Percentiles rank a stretch among this genome's conserved stretches.
Evolutionary conservation across 2,888 invertebrate genomes (phyloP).

Genomic region (Coelinius sp.): DNA sequence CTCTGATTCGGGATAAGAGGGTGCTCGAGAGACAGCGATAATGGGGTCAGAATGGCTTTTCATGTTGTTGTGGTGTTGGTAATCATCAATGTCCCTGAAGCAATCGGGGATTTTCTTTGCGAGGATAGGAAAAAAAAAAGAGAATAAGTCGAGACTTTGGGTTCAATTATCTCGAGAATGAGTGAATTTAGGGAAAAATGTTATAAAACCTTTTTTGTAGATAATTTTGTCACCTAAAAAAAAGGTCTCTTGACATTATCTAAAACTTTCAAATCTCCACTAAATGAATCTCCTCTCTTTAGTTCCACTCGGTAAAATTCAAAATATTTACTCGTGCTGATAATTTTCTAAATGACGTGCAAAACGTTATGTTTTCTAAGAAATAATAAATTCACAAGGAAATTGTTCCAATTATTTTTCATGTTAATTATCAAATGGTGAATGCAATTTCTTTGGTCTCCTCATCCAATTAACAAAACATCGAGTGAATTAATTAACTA

Average conservation of each 20-base stretch:
- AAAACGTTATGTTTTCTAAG: not conserved
- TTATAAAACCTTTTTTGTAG: too few species aligned
- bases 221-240: too few species aligned
- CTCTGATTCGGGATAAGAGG: not conserved
- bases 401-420: constrained; percentile 9
- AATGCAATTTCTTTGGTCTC: not conserved
- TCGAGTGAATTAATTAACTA: not conserved
- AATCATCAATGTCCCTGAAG: not conserved
- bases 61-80: constrained; percentile 11
- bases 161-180: too few species aligned
- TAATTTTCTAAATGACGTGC: constrained; percentile 1
- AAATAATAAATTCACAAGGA: not conserved
- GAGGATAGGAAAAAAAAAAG: too few species aligned
- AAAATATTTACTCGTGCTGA: not conserved
- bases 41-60: constrained; percentile 22
- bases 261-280: not conserved
- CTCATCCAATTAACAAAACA: constrained; percentile 11
- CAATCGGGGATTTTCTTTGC: too few species aligned
- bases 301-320: not conserved
- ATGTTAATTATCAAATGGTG: not conserved
- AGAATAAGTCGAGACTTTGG: too few species aligned
- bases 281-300: not conserved
- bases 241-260: too few species aligned
- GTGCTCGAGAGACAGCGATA: constrained; percentile 13
- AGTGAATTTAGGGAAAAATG: too few species aligned